These are phyloP conservation scores for Eurytoma californica DNA, from an alignment of 2,888 invertebrate genomes.

Conservation along the genomic window DNA sequence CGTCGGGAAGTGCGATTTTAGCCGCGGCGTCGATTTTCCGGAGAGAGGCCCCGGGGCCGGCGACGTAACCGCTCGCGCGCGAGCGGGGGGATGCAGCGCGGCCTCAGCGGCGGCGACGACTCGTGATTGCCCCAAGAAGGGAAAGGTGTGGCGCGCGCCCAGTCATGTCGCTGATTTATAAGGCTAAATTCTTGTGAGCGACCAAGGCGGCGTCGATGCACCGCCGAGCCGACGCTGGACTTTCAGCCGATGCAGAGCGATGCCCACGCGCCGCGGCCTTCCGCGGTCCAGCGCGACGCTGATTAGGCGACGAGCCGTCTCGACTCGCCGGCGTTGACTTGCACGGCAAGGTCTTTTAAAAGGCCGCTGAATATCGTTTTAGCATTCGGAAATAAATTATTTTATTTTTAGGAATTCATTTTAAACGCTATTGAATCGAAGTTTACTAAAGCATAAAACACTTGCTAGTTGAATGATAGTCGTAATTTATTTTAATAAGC, in stretches of 20 bases:
- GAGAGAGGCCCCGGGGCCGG: slow-evolving; percentile 60
- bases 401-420: no score
- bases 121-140: slow-evolving; percentile 76
- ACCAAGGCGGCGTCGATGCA: neutral
- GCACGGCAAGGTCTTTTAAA: no score
- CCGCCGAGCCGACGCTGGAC: neutral
- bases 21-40: slow-evolving; percentile 56
- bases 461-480: no score
- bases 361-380: no score
- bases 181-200: slow-evolving; percentile 72
- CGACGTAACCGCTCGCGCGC: slow-evolving; percentile 57
- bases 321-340: no score
- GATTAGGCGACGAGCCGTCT: no score
- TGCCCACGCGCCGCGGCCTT: neutral
- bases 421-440: no score
- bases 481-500: no score
- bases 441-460: no score
- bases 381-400: no score
- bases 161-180: slow-evolving; percentile 75
- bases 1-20: no score
- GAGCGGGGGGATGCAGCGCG: slow-evolving; percentile 65
- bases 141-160: slow-evolving; percentile 74
- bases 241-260: neutral
- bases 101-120: slow-evolving; percentile 62
- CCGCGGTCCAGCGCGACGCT: no score